Conservation (phyloP, 2,888 invertebrate species). For the Anthophora plumipes region DNA sequence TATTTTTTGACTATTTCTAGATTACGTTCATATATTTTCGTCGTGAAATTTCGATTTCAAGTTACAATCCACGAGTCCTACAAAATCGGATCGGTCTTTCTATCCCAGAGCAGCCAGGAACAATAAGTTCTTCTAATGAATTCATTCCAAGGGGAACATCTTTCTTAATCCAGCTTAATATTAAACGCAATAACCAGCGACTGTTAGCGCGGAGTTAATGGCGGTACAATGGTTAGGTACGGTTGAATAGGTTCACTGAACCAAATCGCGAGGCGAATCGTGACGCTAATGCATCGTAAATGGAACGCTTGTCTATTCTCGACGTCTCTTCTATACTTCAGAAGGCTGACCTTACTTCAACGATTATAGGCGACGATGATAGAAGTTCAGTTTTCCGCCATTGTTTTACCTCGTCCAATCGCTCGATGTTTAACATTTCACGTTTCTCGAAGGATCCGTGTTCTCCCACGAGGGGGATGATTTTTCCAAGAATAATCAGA, state of each 20-base stretch:
- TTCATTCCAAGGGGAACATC: neutral
- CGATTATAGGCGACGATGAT: conserved; percentile 2
- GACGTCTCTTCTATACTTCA: neutral
- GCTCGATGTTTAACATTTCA: conserved; percentile 7
- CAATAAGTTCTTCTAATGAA: too few relatives aligned
- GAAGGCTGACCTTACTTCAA: conserved; percentile 12
- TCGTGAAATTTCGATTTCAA: too few relatives aligned
- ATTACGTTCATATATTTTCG: too few relatives aligned
- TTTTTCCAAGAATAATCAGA: conserved; percentile 29
- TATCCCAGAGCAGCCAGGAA: too few relatives aligned
- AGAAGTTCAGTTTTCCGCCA: neutral
- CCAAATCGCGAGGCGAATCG: neutral
- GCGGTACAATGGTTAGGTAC: neutral
- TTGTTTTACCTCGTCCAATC: neutral
- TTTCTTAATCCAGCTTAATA: neutral
- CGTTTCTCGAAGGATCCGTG: neutral
- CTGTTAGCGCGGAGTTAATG: too few relatives aligned
- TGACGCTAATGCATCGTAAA: conserved; percentile 1
- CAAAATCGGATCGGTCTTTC: too few relatives aligned
- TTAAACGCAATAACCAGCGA: too few relatives aligned
- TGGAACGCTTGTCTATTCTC: conserved; percentile 1
- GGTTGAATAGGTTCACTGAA: neutral
- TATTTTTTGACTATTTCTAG: too few relatives aligned
- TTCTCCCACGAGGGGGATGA: neutral
- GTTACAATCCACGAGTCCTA: too few relatives aligned